Evolutionary conservation across 2,113 vertebrate species (phyloP).

Genomic region (Eudyptes chrysolophus): DNA sequence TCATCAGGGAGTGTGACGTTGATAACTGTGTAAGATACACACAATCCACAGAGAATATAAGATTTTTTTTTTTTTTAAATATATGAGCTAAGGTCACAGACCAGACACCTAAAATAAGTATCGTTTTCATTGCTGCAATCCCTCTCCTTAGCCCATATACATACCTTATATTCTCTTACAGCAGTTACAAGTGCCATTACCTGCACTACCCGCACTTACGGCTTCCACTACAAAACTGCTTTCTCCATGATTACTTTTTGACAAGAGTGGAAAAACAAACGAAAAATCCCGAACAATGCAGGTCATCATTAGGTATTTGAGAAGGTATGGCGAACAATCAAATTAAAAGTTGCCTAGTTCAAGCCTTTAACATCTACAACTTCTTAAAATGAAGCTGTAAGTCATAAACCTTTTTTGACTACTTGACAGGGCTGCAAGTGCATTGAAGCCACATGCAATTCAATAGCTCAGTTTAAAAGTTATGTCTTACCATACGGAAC

Average conservation of each 20-base stretch:
- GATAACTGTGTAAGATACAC: slow-evolving; percentile 80
- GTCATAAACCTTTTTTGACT: background rate
- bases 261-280: background rate
- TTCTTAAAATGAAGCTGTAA: background rate
- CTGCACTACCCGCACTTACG: background rate
- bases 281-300: background rate
- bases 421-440: background rate
- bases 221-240: background rate
- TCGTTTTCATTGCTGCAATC: background rate
- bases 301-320: background rate
- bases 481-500: slow-evolving; percentile 89
- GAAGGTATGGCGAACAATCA: accelerated
- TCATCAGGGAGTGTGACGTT: slow-evolving; percentile 98
- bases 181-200: background rate
- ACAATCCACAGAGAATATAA: background rate
- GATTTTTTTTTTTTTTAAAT: background rate
- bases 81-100: background rate
- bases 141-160: background rate
- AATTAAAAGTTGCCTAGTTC: background rate
- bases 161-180: background rate
- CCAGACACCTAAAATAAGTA: background rate
- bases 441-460: background rate
- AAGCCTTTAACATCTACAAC: background rate
- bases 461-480: background rate
- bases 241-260: background rate